Evolutionary conservation across 2,888 invertebrate genomes (phyloP), one percentile per base, ranked within the genome.

Genomic region (Trichopria drosophilae): DNA sequence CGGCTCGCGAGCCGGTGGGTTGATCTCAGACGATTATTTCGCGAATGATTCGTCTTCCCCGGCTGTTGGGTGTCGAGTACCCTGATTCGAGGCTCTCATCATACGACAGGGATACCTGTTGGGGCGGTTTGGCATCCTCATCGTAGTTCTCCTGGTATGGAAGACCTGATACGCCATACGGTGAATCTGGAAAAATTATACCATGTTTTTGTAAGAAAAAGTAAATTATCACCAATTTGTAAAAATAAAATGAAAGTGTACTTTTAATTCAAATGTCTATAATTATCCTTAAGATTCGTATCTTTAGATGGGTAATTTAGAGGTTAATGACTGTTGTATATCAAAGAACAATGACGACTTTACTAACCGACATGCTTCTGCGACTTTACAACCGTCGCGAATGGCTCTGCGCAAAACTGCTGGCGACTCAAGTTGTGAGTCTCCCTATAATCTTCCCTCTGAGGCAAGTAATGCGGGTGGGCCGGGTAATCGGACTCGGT

Each of bases 81-180:
- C 93, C 94, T 57, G 92, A 92, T 79, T 93, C 94, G 43, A 93
- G 82, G 65, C 91, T 92, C 79, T 93, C 93, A 79, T 94, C 93
- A 78, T 93, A 93, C 73, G 90, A 89, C 65, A 93, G 84, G 53
- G 90, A 90, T 77, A 91, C 85, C 76, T 91, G 91, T 70, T 87
- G 87, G 51, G 90, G 87, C 23, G 90, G 89, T 77, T 92, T 91
- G 71, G 88, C 86, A 67, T 92, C 92, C 75, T 82, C 78, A 70
- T 80, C 84, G 79, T 86, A 81, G 71, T 83, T 85, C 69, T 86
- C 90, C 82, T 88, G 82, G 78, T 91, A 93, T 36, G 90, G 88
- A 68, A 94, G 81, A 59, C 93, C 93, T 78, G 90, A 93, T 70
- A 93, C 93, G 78, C 94, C 94, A 82, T 93, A 94, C 64, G 92